Percentiles rank a stretch among this genome's conserved stretches.
phyloP scores from a whole-genome alignment of 1,140 invertebrate species.

The Wasmannia auropunctata region DNA sequence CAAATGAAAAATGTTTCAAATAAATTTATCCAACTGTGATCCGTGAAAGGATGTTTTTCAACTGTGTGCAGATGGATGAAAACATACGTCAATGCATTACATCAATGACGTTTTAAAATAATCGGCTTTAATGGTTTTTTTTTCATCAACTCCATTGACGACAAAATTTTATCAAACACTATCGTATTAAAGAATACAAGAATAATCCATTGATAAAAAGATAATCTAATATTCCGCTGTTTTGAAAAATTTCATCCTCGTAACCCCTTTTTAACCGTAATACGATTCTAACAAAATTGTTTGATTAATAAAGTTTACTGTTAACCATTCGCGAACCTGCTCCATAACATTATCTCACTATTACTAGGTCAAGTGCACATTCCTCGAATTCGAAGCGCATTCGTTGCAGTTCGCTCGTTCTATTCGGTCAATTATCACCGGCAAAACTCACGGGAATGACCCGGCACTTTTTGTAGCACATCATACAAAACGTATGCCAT shows the following conservation, averaged over 20 bases:
- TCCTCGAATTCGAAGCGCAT: background rate
- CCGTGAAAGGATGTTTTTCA: background rate
- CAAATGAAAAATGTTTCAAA: background rate
- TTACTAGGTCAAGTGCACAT: constrained; percentile 26
- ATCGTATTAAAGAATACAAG: background rate
- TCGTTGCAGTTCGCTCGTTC: constrained; percentile 11
- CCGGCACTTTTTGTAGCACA: constrained; percentile 22
- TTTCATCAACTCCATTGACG: background rate
- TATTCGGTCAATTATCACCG: constrained; percentile 40
- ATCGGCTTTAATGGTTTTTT: constrained; percentile 21
- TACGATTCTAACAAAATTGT: background rate
- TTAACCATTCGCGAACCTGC: background rate
- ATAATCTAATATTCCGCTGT: background rate
- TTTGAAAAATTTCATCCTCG: background rate
- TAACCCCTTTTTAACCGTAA: background rate
- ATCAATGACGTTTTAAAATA: constrained; percentile 15
- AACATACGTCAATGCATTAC: background rate
- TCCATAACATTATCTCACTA: background rate
- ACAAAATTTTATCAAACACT: background rate
- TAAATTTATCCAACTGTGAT: background rate
- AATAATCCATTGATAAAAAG: background rate
- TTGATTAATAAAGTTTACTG: background rate
- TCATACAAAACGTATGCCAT: constrained; percentile 53
- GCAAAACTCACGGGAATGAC: constrained; percentile 37
- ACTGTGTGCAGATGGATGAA: background rate